phyloP scores from a whole-genome alignment of 2,888 invertebrate species.

The Anagyrus pseudococci region DNA sequence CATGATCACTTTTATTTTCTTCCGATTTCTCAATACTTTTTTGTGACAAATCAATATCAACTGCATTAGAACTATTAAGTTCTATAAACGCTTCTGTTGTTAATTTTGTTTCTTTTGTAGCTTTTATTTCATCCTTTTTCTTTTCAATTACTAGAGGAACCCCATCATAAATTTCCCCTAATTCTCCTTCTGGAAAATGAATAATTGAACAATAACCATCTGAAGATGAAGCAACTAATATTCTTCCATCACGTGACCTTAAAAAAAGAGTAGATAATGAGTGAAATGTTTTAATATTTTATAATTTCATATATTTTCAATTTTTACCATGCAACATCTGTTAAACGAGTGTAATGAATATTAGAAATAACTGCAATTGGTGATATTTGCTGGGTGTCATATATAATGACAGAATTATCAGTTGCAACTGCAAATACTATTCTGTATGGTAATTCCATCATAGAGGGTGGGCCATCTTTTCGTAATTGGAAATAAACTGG shows the following conservation, averaged over 20 bases:
- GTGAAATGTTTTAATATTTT: not conserved
- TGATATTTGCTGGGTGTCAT: slow-evolving; percentile 83
- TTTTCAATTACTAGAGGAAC: slow-evolving; percentile 47
- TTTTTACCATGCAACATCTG: slow-evolving; percentile 81
- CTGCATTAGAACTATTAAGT: slow-evolving; percentile 51
- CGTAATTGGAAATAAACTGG: slow-evolving; percentile 75
- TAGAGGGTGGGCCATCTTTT: slow-evolving; percentile 64
- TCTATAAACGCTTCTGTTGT: slow-evolving; percentile 40
- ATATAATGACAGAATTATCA: slow-evolving; percentile 82
- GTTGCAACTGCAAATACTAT: slow-evolving; percentile 93
- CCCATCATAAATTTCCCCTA: slow-evolving; percentile 69
- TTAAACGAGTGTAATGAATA: slow-evolving; percentile 88
- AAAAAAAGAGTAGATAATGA: slow-evolving; percentile 7
- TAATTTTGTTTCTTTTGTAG: slow-evolving; percentile 20
- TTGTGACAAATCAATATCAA: slow-evolving; percentile 53
- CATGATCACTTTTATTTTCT: not conserved
- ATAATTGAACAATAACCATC: slow-evolving; percentile 90
- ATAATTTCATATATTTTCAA: slow-evolving; percentile 11
- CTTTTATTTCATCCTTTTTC: slow-evolving; percentile 33
- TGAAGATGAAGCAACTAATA: slow-evolving; percentile 81
- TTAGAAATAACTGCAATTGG: slow-evolving; percentile 84
- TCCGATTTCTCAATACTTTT: slow-evolving; percentile 11
- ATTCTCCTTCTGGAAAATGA: slow-evolving; percentile 76
- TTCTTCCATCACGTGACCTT: slow-evolving; percentile 78
- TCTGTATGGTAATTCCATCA: slow-evolving; percentile 74